Base-by-base conservation (phyloP, 2,113 vertebrate genomes). In the Pseudolaguvia tuberculata region DNA sequence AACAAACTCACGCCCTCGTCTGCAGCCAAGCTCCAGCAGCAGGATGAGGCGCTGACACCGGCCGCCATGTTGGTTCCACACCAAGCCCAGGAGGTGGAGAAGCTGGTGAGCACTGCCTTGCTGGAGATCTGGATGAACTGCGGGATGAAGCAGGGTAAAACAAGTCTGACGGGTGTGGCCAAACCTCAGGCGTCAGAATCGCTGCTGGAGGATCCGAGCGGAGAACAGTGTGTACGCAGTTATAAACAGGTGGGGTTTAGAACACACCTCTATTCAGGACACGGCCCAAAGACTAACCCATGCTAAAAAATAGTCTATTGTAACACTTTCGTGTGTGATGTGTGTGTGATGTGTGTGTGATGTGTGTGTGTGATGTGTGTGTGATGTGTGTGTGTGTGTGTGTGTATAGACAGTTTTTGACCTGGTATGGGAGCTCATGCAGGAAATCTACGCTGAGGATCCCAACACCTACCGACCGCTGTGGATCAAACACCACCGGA, bases 351-450 rank as follows among this genome's bases (percentile, higher is more conserved):
- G 17, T 42, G 6, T 75, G 70, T 68, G 21, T 39, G 25, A n/a
- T 67, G 18, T 70, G 14, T 21, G 9, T 1, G 12, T 20, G 61
- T 65, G 53, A n/a, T 23, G 39, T 18, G 1, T 14, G 51, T 25
- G 7, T 31, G 29, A n/a, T 39, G 17, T 42, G 6, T 75, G 70
- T 68, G 21, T 39, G 25, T 67, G 18, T 70, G 14, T 21, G 31
- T 23, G 53, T 56, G 53, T n/a, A 13, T 84, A 99, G 97, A 92
- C 91, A 79, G 93, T 98, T 29, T 98, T 92, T 90, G 95, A 99
- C 85, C 89, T 99, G 81, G 94, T 95, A 1, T 94, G 90, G 91
- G 95, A 98, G 85, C 94, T 98, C 75, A 94, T 98, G 82, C 92
- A 92, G 79, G 96, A 98, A 73, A 93, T 98, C 75, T 98, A 93